phyloP scores from a whole-genome alignment of 2,797 vertebrate genomes.

The Lithobates pipiens region DNA sequence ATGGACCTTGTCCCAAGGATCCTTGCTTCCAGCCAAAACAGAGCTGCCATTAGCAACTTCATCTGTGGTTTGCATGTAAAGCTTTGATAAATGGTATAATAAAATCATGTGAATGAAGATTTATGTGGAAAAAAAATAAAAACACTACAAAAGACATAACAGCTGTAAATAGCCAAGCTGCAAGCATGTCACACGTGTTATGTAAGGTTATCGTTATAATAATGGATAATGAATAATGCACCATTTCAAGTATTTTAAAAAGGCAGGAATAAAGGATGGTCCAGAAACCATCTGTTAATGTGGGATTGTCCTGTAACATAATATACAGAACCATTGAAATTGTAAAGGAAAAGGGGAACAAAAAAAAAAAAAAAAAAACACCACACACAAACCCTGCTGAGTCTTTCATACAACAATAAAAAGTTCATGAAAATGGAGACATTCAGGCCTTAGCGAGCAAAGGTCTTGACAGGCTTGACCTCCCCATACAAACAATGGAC shows the following conservation, averaged over 20 bases:
- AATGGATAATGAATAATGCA: no score
- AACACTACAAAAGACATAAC: background rate
- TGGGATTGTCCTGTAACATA: conserved; percentile 45
- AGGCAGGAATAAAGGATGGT: conserved; percentile 59
- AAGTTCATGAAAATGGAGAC: conserved; percentile 71
- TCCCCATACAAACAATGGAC: conserved; percentile 67
- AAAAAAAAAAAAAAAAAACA: no score
- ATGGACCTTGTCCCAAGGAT: no score
- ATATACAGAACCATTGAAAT: conserved; percentile 49
- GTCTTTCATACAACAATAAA: conserved; percentile 68
- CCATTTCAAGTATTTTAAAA: conserved; percentile 4
- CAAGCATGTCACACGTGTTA: background rate
- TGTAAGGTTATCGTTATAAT: background rate
- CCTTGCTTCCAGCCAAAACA: no score
- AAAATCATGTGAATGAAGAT: no score
- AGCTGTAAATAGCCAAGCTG: background rate
- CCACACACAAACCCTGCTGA: conserved; percentile 62
- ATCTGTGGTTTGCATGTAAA: no score
- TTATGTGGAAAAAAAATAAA: no score
- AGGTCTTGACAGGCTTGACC: conserved; percentile 68
- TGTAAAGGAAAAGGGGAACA: conserved; percentile 25
- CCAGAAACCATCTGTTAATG: conserved; percentile 64
- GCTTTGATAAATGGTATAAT: no score
- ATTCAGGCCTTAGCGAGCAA: conserved; percentile 67
- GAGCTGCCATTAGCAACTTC: no score